phyloP scores from a whole-genome alignment of 2,888 invertebrate species.

The Netelia inedita region DNA sequence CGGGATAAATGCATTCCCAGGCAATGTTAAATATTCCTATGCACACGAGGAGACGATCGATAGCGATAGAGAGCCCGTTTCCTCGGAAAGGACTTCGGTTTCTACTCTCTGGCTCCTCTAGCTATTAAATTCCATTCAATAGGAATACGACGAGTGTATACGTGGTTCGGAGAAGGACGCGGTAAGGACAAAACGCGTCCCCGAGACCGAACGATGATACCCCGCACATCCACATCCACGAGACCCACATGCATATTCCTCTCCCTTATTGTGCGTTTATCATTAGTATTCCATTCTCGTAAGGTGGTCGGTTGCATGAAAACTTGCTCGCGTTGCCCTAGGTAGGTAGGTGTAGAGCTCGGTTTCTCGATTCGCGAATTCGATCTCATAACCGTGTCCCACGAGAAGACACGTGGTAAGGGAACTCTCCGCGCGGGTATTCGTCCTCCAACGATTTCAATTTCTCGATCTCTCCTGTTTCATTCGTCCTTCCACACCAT shows the following conservation, averaged over 20 bases:
- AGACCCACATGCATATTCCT: slow-evolving; percentile 55
- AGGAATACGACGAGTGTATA: slow-evolving; percentile 60
- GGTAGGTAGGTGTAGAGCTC: neutral
- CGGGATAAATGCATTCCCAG: slow-evolving; percentile 32
- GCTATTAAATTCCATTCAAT: slow-evolving; percentile 64
- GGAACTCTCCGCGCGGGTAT: too few species aligned
- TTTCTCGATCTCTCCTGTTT: too few species aligned
- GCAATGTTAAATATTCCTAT: slow-evolving; percentile 75
- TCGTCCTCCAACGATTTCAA: too few species aligned
- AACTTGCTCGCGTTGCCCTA: slow-evolving; percentile 43
- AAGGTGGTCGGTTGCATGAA: slow-evolving; percentile 62
- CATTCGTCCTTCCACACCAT: too few species aligned
- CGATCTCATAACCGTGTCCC: neutral
- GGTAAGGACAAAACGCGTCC: slow-evolving; percentile 1
- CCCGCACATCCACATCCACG: neutral
- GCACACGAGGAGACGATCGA: slow-evolving; percentile 74
- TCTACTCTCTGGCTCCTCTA: slow-evolving; percentile 58
- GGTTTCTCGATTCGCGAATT: slow-evolving; percentile 3
- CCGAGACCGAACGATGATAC: slow-evolving; percentile 58
- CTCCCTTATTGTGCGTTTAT: slow-evolving; percentile 66
- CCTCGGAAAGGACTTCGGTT: slow-evolving; percentile 69
- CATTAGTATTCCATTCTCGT: slow-evolving; percentile 71
- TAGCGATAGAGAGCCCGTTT: slow-evolving; percentile 79
- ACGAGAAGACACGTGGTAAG: neutral
- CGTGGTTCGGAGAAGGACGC: slow-evolving; percentile 65